Percentiles rank a stretch among this genome's conserved stretches.
These are phyloP conservation scores for Nematostella vectensis DNA, from an alignment of 92 coral and sea anemone species.

Conservation along the genomic window DNA sequence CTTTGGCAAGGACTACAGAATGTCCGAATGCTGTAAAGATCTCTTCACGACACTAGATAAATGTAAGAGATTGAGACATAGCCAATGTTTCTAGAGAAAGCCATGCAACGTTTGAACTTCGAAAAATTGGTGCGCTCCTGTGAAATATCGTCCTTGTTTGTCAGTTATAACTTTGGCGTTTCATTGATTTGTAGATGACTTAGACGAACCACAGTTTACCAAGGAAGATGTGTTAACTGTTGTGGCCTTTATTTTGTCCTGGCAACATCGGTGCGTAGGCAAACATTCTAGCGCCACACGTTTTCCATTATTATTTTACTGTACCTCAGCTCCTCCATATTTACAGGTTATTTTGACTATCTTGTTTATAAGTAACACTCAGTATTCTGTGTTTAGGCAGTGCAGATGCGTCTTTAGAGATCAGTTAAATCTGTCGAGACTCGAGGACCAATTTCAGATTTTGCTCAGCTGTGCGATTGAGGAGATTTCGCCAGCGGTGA, in stretches of 20 bases:
- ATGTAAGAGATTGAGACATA: constrained; percentile 38
- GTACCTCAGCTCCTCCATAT: too few relatives aligned
- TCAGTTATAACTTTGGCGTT: background rate
- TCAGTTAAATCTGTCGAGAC: constrained; percentile 66
- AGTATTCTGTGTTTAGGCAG: constrained; percentile 41
- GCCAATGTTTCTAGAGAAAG: background rate
- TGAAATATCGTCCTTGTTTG: background rate
- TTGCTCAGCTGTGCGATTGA: constrained; percentile 66
- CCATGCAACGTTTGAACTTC: too few relatives aligned
- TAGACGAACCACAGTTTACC: constrained; percentile 70
- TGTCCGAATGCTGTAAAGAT: constrained; percentile 98
- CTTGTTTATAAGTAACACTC: too few relatives aligned
- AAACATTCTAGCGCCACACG: background rate
- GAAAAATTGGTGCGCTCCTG: background rate
- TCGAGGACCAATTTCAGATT: constrained; percentile 69
- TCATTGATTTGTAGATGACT: constrained; percentile 43
- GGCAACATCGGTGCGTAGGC: constrained; percentile 88
- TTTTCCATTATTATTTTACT: too few relatives aligned
- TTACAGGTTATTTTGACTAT: too few relatives aligned
- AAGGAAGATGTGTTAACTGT: constrained; percentile 73
- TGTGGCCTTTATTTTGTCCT: constrained; percentile 74
- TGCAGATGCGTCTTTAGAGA: constrained; percentile 94
- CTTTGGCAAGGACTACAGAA: constrained; percentile 26
- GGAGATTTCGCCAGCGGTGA: constrained; percentile 44
- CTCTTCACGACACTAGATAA: constrained; percentile 78